Conservation (phyloP, 2,888 invertebrate species). For the Ypsolopha sequella region DNA sequence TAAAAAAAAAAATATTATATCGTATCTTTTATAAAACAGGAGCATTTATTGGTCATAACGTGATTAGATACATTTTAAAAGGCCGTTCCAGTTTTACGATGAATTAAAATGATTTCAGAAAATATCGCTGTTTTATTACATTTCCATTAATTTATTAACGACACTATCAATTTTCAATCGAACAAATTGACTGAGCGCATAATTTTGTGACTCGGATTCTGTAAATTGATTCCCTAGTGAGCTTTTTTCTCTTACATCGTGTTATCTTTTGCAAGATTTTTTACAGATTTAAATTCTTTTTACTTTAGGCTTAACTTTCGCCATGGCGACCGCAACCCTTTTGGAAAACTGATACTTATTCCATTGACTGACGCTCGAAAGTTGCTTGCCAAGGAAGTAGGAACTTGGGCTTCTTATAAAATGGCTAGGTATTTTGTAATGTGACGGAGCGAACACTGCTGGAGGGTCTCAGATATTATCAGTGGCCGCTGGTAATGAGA, state of each 20-base stretch:
- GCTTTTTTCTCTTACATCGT: not conserved
- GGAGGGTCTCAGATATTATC: constrained; percentile 47
- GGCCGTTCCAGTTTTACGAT: too few species aligned
- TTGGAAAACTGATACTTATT: constrained; percentile 5
- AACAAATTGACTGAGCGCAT: too few species aligned
- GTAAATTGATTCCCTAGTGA: not conserved
- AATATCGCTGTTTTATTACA: too few species aligned
- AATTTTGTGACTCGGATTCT: too few species aligned
- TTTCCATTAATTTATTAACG: not conserved
- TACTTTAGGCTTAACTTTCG: not conserved
- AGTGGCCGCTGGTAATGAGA: constrained; percentile 48
- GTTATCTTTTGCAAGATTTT: not conserved
- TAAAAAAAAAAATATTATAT: too few species aligned
- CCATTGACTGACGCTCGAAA: constrained; percentile 8
- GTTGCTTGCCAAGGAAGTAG: constrained; percentile 8
- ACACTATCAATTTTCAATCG: not conserved
- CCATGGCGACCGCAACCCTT: too few species aligned
- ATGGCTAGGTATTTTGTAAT: constrained; percentile 32
- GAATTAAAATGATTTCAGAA: too few species aligned
- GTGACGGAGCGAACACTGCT: constrained; percentile 31
- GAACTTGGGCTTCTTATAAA: constrained; percentile 22
- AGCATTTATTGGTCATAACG: too few species aligned
- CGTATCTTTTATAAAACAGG: too few species aligned
- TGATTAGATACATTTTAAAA: too few species aligned
- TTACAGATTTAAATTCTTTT: not conserved